Evolutionary conservation across 2,113 vertebrate genomes (phyloP).

Genomic region (Cebidichthys violaceus): DNA sequence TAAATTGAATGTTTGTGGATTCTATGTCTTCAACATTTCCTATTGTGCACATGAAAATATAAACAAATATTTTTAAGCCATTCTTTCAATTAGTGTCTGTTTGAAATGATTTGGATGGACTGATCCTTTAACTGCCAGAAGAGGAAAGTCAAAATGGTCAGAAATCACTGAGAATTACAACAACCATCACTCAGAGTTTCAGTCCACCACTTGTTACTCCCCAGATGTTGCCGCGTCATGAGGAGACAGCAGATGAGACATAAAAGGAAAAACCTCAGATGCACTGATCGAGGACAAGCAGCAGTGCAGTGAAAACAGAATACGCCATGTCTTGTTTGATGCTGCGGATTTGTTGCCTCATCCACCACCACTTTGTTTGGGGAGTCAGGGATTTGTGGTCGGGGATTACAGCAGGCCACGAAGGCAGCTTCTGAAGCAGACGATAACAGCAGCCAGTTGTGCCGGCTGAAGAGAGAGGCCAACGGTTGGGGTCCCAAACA

Average conservation of each 20-base stretch:
- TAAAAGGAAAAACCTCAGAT: conserved; percentile 47
- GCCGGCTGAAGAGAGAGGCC: conserved; percentile 55
- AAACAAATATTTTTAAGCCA: not conserved
- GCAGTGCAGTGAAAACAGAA: conserved; percentile 46
- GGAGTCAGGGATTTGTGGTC: conserved; percentile 70
- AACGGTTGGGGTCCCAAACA: conserved; percentile 48
- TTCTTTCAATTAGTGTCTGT: not conserved
- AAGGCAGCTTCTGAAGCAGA: conserved; percentile 71
- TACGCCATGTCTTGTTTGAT: conserved; percentile 66
- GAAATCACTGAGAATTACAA: conserved; percentile 7
- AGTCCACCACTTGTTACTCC: conserved; percentile 14
- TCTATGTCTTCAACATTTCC: not conserved
- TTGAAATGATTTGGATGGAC: not conserved
- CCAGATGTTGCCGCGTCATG: conserved; percentile 22
- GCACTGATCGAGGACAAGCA: conserved; percentile 44
- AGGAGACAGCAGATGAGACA: conserved; percentile 54
- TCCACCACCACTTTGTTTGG: conserved; percentile 68
- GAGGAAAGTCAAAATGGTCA: not conserved
- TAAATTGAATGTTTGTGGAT: not conserved
- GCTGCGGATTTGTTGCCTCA: conserved; percentile 75
- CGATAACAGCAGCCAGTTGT: conserved; percentile 68
- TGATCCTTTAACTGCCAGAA: not conserved
- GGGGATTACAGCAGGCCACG: conserved; percentile 71
- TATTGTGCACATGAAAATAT: not conserved
- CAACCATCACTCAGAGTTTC: not conserved